Percentiles rank a stretch among this genome's conserved stretches.
These are phyloP conservation scores for Hippocampus mohnikei DNA, from an alignment of 2,113 vertebrate genomes.

Conservation along the genomic window DNA sequence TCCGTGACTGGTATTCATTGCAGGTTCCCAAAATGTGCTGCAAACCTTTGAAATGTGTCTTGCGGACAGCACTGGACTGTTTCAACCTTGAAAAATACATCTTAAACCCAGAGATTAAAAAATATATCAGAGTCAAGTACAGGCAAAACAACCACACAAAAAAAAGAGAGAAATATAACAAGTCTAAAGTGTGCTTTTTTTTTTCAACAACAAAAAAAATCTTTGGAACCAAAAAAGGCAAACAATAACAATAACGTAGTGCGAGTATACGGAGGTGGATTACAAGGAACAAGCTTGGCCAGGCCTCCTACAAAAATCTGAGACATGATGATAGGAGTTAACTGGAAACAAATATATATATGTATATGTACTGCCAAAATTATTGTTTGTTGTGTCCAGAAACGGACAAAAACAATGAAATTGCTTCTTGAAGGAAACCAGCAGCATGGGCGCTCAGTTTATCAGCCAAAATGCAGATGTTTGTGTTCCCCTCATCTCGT, in stretches of 20 bases:
- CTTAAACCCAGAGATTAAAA: conserved; percentile 33
- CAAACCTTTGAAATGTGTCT: conserved; percentile 16
- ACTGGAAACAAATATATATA: background rate
- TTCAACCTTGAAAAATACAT: conserved; percentile 12
- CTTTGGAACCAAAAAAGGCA: conserved; percentile 72
- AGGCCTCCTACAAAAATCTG: background rate
- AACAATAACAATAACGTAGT: conserved; percentile 51
- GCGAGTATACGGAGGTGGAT: conserved; percentile 53
- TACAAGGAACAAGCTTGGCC: conserved; percentile 32
- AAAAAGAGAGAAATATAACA: conserved; percentile 51
- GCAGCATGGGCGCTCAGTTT: background rate
- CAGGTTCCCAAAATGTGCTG: conserved; percentile 17
- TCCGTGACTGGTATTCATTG: background rate
- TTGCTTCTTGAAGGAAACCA: conserved; percentile 1
- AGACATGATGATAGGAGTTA: background rate
- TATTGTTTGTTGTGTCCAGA: background rate
- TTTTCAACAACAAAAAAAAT: conserved; percentile 56
- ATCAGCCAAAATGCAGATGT: background rate
- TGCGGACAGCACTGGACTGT: conserved; percentile 14
- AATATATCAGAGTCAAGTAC: conserved; percentile 24
- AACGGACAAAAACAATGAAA: conserved; percentile 11
- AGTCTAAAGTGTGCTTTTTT: conserved; percentile 64
- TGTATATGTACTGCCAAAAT: background rate
- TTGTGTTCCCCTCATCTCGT: background rate
- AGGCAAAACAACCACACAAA: conserved; percentile 22